Conservation (phyloP, 2,888 invertebrate genomes). For the Desoria tigrina region DNA sequence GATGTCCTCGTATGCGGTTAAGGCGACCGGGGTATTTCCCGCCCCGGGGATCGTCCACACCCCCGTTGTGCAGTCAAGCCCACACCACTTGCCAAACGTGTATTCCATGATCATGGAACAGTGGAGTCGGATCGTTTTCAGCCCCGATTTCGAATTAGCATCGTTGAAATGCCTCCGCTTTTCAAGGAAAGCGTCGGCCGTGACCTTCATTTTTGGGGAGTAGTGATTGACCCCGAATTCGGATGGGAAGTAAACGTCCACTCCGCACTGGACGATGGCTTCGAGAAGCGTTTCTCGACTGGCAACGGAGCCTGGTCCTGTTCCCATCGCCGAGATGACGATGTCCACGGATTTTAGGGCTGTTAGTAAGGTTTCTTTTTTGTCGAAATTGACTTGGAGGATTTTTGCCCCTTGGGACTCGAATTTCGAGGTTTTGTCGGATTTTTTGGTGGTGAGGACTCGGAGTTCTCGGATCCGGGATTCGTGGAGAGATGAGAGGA, state of each 20-base stretch:
- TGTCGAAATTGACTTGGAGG: not conserved
- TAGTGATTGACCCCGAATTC: conserved; percentile 9
- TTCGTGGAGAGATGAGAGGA: too few relatives aligned
- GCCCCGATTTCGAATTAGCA: not conserved
- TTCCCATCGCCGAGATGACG: conserved; percentile 10
- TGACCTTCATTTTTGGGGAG: not conserved
- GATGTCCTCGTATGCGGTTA: conserved; percentile 3
- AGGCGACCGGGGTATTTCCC: not conserved
- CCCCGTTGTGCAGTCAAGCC: not conserved
- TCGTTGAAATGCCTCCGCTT: not conserved
- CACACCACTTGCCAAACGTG: conserved; percentile 4
- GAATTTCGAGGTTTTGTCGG: too few relatives aligned
- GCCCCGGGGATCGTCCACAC: not conserved
- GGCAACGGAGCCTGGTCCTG: not conserved
- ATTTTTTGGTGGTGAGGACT: too few relatives aligned
- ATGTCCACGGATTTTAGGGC: conserved; percentile 1
- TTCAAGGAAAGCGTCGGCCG: not conserved
- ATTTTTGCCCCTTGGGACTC: not conserved
- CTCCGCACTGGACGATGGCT: not conserved
- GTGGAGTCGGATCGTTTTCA: not conserved
- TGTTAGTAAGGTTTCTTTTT: conserved; percentile 1
- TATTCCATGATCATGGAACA: conserved; percentile 11
- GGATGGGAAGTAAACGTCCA: conserved; percentile 11
- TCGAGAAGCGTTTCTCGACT: not conserved
- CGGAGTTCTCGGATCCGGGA: too few relatives aligned